Evolutionary conservation across 2,113 vertebrate genomes (phyloP).

Genomic region (Pycnonotus jocosus): DNA sequence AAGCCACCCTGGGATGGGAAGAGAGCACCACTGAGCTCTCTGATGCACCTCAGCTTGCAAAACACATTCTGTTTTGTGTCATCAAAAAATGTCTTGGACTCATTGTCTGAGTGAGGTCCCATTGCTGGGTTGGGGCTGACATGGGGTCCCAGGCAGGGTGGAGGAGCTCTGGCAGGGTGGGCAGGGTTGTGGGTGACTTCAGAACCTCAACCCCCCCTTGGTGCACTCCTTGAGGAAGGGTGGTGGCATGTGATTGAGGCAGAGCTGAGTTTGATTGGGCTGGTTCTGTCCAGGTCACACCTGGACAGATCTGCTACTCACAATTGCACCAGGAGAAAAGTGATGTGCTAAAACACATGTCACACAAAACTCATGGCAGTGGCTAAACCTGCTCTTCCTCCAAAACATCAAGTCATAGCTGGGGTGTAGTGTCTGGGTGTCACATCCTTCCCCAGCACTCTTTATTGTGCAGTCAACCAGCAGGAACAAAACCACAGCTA

Average conservation of each 20-base stretch:
- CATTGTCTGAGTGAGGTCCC: neutral
- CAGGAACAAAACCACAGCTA: neutral
- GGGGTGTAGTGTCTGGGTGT: neutral
- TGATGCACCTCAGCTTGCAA: neutral
- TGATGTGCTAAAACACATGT: fast-evolving
- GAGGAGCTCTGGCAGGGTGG: neutral
- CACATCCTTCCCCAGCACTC: neutral
- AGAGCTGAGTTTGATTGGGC: neutral
- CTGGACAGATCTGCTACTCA: neutral
- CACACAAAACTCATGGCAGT: neutral
- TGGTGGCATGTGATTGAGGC: fast-evolving
- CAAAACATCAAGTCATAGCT: neutral
- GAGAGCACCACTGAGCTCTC: neutral
- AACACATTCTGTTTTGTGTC: neutral
- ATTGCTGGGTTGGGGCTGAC: neutral
- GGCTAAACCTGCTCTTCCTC: neutral
- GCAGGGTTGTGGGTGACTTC: neutral
- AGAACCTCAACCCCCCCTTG: neutral
- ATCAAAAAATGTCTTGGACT: neutral
- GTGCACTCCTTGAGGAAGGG: neutral
- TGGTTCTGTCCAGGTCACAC: fast-evolving
- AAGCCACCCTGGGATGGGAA: neutral
- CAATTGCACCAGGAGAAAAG: neutral
- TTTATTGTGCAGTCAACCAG: neutral
- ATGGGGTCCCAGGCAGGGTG: neutral